A percentile compares a stretch with the other conserved stretches of the same genome.
Conservation (phyloP, 2,797 vertebrate genomes). For the Rachycentron canadum region DNA sequence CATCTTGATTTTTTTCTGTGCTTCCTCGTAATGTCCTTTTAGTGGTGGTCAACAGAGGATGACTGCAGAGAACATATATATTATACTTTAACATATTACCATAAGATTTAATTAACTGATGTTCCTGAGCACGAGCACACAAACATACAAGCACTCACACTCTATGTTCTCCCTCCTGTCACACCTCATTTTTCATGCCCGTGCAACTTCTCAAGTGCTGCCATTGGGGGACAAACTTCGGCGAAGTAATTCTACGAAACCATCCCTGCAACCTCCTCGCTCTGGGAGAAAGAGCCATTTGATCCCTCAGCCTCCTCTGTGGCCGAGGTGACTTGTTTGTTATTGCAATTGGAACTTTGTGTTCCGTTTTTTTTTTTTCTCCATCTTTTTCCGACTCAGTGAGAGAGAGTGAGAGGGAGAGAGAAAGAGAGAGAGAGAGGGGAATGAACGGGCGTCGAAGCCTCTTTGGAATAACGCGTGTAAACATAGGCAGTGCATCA, state of each 20-base stretch:
- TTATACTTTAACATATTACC: neutral
- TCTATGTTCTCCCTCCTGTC: neutral
- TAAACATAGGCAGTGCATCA: constrained; percentile 70
- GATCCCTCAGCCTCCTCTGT: constrained; percentile 36
- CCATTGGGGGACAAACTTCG: constrained; percentile 23
- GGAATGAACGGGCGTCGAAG: constrained; percentile 16
- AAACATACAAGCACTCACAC: neutral
- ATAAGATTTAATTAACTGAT: neutral
- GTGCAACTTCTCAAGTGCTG: constrained; percentile 9
- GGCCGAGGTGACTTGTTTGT: constrained; percentile 40
- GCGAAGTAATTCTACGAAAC: constrained; percentile 42
- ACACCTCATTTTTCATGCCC: constrained; percentile 2
- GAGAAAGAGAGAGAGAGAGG: constrained; percentile 5
- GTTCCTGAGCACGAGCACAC: no score
- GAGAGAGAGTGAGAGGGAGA: neutral
- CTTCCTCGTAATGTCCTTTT: no score
- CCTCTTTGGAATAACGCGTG: constrained; percentile 60
- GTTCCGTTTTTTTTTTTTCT: constrained; percentile 26
- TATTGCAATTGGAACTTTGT: constrained; percentile 48
- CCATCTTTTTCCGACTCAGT: neutral
- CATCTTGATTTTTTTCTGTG: no score
- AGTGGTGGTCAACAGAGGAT: neutral
- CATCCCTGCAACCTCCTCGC: constrained; percentile 16
- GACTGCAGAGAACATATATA: no score
- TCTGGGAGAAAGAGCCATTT: constrained; percentile 45